Evolutionary conservation across 2,888 invertebrate species (phyloP).

Genomic region (Himalopsyche tibetana): DNA sequence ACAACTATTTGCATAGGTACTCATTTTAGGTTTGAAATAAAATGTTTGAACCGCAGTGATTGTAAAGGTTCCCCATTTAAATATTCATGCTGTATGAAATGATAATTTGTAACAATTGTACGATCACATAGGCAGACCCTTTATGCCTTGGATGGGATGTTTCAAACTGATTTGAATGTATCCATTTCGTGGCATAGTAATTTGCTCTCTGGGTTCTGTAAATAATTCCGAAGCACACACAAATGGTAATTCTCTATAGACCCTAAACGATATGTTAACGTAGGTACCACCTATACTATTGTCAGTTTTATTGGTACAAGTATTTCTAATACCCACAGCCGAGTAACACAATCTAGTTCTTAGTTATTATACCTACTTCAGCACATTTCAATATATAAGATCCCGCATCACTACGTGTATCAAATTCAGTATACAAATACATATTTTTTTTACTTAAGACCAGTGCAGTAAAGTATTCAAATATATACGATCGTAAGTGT

Average conservation of each 20-base stretch:
- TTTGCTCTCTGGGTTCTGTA: constrained; percentile 13
- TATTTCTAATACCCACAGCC: not conserved
- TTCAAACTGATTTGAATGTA: constrained; percentile 30
- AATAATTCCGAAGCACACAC: constrained; percentile 34
- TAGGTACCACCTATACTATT: not conserved
- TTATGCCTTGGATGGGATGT: constrained; percentile 23
- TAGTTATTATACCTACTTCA: too few species aligned
- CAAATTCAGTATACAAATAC: too few species aligned
- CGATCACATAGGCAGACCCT: not conserved
- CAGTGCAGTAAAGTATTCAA: too few species aligned
- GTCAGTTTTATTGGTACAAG: not conserved
- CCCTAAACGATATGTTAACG: constrained; percentile 34
- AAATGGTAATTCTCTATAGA: constrained; percentile 22
- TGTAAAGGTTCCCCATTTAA: not conserved
- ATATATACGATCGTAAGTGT: too few species aligned
- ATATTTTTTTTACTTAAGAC: too few species aligned
- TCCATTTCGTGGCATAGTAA: constrained; percentile 28
- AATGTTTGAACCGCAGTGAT: not conserved
- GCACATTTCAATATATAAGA: too few species aligned
- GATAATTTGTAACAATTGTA: constrained; percentile 20
- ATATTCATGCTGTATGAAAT: constrained; percentile 26
- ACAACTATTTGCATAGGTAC: too few species aligned
- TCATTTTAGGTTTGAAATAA: too few species aligned
- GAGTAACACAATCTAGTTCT: too few species aligned
- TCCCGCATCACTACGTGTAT: too few species aligned